Evolutionary conservation across 2,113 vertebrate species (phyloP), one percentile per base, ranked within the genome.

Genomic region (Eulemur macaco): DNA sequence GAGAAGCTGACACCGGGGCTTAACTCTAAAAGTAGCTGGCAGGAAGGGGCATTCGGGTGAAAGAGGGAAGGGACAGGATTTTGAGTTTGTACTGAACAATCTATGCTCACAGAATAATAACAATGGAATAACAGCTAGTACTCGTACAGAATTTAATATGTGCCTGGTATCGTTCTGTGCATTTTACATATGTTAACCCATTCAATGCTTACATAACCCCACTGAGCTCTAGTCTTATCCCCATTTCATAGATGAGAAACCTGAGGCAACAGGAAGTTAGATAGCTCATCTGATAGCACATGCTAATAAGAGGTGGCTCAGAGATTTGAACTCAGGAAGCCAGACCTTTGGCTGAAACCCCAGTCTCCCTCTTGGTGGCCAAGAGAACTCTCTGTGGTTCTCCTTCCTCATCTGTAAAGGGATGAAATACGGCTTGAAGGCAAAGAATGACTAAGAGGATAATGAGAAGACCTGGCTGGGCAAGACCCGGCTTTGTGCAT

Each of bases 261-360:
- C 17, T 3, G 45, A 85, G 77, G 54, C 56, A 45, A 12, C 25
- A 7, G 0, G 0, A 21, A 13, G 8, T 52, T 31, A 76, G 39
- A 37, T 7, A 50, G 31, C 47, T 68, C 29, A 7, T 23, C 47
- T 0, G 21, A 10, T 2, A 39, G 12, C 6, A 39, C 11, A 6
- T 0, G 23, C 18, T 1, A 21, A 18, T 27, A 34, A 69, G 74
- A 23, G 39, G 56, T 0, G 0, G 74, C 6, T 21, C 3, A 1
- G 86, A 52, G n/a, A 58, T 63, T 52, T 81, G 81, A 96, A 56
- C 54, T 34, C 89, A 68, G 5, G 34, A 68, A 89, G 66, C 34
- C 37, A 77, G 34, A 89, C 0, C 0, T 4, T 52, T 3, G 39
- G 37, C 34, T 27, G 92, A 71, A 88, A 47, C 27, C 29, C 0